Percentiles rank a stretch among this genome's conserved stretches.
Evolutionary conservation across 1,140 invertebrate genomes (phyloP).

Genomic region (Camponotus floridanus): DNA sequence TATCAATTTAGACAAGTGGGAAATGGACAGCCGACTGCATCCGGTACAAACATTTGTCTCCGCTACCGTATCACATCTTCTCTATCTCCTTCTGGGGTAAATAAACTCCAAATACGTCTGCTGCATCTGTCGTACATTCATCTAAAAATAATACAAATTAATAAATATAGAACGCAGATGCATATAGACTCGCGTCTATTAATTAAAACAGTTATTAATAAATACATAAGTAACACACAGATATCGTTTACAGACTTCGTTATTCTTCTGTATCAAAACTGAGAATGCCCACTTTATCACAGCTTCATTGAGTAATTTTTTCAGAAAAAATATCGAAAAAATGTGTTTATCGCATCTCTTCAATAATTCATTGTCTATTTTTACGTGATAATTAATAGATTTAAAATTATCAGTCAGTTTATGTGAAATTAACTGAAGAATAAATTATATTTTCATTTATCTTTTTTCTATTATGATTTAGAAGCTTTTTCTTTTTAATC

Average conservation of each 20-base stretch:
- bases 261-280: not conserved
- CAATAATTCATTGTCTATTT: not conserved
- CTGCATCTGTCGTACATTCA: not conserved
- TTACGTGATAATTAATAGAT: not conserved
- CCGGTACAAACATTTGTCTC: constrained; percentile 68
- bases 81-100: constrained; percentile 69
- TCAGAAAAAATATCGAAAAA: not conserved
- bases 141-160: constrained; percentile 26
- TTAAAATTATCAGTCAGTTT: not conserved
- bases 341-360: not conserved
- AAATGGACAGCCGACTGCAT: constrained; percentile 71
- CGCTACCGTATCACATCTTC: constrained; percentile 49
- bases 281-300: not conserved
- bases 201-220: constrained; percentile 28
- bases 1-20: constrained; percentile 75
- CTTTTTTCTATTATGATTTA: not conserved
- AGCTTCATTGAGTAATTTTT: not conserved
- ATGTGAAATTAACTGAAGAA: constrained; percentile 2
- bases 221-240: not conserved
- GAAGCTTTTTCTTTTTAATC: not conserved
- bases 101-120: constrained; percentile 69
- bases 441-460: not conserved
- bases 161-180: constrained; percentile 2
- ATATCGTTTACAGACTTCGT: not conserved
- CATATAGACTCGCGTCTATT: not conserved